phyloP scores from a whole-genome alignment of 1,140 invertebrate species.

The Hormaphis cornu region DNA sequence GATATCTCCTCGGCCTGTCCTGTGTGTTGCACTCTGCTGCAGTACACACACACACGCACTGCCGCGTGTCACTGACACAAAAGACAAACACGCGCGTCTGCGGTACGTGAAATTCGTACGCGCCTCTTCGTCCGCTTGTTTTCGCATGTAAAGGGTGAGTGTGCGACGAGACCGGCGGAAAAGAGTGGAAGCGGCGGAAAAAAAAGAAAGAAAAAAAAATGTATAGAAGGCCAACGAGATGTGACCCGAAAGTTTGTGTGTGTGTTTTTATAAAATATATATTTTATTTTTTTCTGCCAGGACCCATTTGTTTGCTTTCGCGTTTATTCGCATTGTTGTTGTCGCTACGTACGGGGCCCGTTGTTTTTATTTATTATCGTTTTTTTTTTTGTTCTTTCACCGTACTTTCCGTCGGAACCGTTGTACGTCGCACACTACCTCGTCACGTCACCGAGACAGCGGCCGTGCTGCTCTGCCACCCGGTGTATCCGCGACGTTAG shows the following conservation, averaged over 20 bases:
- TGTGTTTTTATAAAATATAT: background rate
- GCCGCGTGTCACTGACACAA: background rate
- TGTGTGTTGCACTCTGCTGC: background rate
- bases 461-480: too few relatives aligned
- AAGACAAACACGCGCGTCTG: background rate
- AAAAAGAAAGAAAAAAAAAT: background rate
- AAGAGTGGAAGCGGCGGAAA: background rate
- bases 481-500: too few relatives aligned
- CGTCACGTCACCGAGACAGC: too few relatives aligned
- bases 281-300: background rate
- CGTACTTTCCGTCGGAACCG: background rate
- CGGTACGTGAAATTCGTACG: background rate
- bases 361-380: constrained; percentile 26
- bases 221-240: background rate
- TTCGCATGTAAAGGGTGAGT: background rate
- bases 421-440: too few relatives aligned
- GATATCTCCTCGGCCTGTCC: background rate
- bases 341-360: background rate
- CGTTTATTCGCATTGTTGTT: constrained; percentile 26
- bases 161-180: background rate
- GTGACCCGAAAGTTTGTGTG: constrained; percentile 26
- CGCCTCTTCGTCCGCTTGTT: background rate
- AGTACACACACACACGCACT: background rate
- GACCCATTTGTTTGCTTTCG: constrained; percentile 10
- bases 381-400: background rate